Base-by-base conservation (phyloP, 2,113 vertebrate species). In the Hiodon alosoides region DNA sequence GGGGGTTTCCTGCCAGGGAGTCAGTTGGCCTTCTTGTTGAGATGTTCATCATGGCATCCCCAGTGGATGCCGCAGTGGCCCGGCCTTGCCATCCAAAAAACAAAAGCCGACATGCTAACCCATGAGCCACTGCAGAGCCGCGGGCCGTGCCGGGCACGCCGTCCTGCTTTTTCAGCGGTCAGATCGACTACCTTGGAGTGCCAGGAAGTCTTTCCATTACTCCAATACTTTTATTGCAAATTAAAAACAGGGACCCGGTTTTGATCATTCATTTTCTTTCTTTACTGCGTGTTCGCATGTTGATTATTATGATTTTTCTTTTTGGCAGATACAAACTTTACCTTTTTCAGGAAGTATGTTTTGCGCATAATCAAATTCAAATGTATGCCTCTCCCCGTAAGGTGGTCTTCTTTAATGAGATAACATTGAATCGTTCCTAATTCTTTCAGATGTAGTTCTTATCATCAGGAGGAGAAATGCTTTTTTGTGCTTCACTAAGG, bases 31-130 rank as follows among this genome's bases (percentile, higher is more conserved):
- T 81, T 79, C 79, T 88, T 89, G 85, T 89, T 84, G 81, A 83
- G 88, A 83, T 75, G 85, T 88, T 84, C 83, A 87, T 88, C 85
- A 83, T 89, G 80, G 78, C 72, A 17, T 85, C 88, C 88, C 90
- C 10, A 0, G 83, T 69, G 91, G 82, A 31, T 31, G 31, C 31
- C 2, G 31, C 31, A 31, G 54, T 77, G 80, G 72, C 82, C 80
- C n/a, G 11, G 78, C 82, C 85, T 31, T 31, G 31, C 31, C 31
- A 31, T 31, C 31, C 31, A 31, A 31, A 31, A 31, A 31, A 31
- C 31, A 31, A 31, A 31, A 31, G 31, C 2, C 31, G 31, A 31
- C 31, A 31, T 31, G 31, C 31, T 31, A 31, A 31, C 31, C 31
- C 31, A 31, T 31, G 31, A 31, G 31, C 85, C 83, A 75, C 3